These are phyloP conservation scores for Meghimatium bilineatum DNA, from an alignment of 2,888 invertebrate species.

Conservation along the genomic window DNA sequence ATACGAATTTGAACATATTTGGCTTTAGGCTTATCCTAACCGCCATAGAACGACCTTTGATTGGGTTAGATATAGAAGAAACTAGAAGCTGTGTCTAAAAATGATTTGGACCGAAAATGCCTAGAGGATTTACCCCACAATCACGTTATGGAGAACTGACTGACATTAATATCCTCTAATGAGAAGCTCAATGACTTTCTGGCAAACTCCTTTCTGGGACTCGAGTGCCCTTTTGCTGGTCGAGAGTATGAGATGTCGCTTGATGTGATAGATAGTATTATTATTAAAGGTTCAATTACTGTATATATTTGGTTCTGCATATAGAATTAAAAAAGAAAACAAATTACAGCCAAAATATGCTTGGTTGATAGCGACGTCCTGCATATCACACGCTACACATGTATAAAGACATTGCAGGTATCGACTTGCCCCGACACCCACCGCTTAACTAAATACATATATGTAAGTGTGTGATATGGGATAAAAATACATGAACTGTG, in stretches of 20 bases:
- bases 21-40: not conserved
- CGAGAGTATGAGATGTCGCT: not conserved
- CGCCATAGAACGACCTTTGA: not conserved
- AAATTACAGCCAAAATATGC: too few species aligned
- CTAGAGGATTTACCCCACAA: not conserved
- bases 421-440: too few species aligned
- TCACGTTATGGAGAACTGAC: not conserved
- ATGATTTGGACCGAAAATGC: not conserved
- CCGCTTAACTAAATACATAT: too few species aligned
- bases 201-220: not conserved
- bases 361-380: too few species aligned
- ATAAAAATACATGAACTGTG: too few species aligned
- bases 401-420: too few species aligned
- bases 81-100: not conserved
- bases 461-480: too few species aligned
- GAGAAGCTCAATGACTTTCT: not conserved
- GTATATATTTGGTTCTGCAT: not conserved
- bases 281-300: not conserved
- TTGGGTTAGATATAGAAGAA: not conserved
- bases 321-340: too few species aligned
- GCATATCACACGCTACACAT: too few species aligned
- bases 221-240: constrained; percentile 3
- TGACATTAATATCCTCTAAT: constrained; percentile 19
- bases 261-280: not conserved
- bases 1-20: not conserved